Percentiles rank a stretch among this genome's conserved stretches.
These are phyloP conservation scores for Spermophilus dauricus DNA, from an alignment of 2,113 vertebrate genomes.

Conservation along the genomic window DNA sequence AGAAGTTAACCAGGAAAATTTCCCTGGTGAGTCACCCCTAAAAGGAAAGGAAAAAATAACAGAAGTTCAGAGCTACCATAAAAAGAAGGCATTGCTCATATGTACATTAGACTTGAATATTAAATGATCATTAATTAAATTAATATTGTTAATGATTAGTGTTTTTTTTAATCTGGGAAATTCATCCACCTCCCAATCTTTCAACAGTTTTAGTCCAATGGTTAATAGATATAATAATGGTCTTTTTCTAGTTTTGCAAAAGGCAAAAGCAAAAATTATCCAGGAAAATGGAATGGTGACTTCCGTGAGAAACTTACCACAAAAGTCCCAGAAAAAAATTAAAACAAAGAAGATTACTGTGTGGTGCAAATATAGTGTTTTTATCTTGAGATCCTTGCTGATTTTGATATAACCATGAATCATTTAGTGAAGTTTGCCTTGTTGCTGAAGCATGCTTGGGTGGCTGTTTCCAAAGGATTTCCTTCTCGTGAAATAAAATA, in stretches of 20 bases:
- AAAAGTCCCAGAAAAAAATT: not conserved
- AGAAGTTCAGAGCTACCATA: constrained; percentile 18
- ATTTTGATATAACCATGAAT: constrained; percentile 49
- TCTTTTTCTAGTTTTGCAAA: not conserved
- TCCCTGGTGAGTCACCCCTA: not conserved
- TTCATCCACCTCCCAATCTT: not conserved
- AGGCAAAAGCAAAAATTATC: constrained; percentile 4
- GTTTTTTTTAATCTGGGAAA: constrained; percentile 35
- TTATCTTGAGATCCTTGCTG: constrained; percentile 50
- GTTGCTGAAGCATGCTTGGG: constrained; percentile 2
- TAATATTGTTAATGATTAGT: not conserved
- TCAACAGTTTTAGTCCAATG: constrained; percentile 3
- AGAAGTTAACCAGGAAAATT: constrained; percentile 50
- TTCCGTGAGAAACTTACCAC: constrained; percentile 42
- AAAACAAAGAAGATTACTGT: not conserved
- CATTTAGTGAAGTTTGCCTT: not conserved
- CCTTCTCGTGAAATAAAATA: constrained; percentile 45
- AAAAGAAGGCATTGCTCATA: not conserved
- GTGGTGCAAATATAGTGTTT: not conserved
- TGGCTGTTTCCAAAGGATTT: constrained; percentile 30
- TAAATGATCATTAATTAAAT: constrained; percentile 4
- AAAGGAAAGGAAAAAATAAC: not conserved
- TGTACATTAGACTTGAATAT: constrained; percentile 15
- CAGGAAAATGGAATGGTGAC: not conserved
- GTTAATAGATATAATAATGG: not conserved